Base-by-base conservation (phyloP, 2,113 vertebrate genomes). In the Chloropsis hardwickii region DNA sequence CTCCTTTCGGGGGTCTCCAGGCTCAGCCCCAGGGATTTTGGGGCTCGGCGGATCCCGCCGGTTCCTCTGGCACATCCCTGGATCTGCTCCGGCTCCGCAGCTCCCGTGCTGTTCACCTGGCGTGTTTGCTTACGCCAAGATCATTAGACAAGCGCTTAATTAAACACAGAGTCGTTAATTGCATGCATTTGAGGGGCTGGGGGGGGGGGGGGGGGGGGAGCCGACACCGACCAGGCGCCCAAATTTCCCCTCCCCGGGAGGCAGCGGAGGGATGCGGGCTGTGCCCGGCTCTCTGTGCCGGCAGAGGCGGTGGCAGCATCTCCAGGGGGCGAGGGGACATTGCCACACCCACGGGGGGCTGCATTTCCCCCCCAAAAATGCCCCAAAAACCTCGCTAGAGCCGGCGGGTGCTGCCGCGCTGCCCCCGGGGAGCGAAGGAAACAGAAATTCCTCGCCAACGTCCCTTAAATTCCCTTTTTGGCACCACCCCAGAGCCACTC, bases 321-420 rank as follows among this genome's bases (percentile, higher is more conserved):
- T 5, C 0, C 4, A 47, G 64, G 48, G 53, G 20, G 3, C 0
- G 0, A 12, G 39, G 57, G 72, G 77, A 76, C 67, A 10, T 14
- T n/a, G 50, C 10, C 86, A 57, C 50, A 54, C 17, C 60, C 24
- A 7, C 2, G 1, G 17, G 35, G 35, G 12, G 18, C 21, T 25
- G 35, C 65, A 42, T 25, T 14, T 20, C 20, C 11, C 6, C 9
- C 24, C 5, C 5, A 54, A 80, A 64, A 85, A 23, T 21, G 2
- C 20, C 35, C 17, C 4, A 14, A 57, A 47, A 37, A 0, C 39
- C 29, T n/a, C 1, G 0, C 4, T 19, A 2, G 19, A 54, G 17
- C 31, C 3, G 0, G 4, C 1, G n/a, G 22, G 18, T 6, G 56
- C 58, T 10, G 51, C 45, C 25, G 3, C 45, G 29, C 29, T 56